These are phyloP conservation scores for Choreutis nemorana DNA, from an alignment of 2,888 invertebrate species.

Conservation along the genomic window DNA sequence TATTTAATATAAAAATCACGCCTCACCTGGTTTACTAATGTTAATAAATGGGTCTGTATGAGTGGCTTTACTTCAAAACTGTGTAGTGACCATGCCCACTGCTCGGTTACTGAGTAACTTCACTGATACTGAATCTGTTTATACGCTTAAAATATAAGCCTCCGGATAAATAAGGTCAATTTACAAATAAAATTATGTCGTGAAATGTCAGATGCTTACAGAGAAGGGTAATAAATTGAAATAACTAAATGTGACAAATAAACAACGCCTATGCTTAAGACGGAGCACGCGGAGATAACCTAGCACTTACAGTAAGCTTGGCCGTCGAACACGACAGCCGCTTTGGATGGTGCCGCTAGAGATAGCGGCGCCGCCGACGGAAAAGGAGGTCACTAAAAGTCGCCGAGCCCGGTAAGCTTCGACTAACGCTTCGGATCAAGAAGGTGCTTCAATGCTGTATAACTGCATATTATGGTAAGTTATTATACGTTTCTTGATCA, in stretches of 20 bases:
- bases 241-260: slow-evolving; percentile 51
- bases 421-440: slow-evolving; percentile 64
- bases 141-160: slow-evolving; percentile 44
- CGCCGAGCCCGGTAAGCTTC: slow-evolving; percentile 59
- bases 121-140: slow-evolving; percentile 31
- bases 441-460: slow-evolving; percentile 59
- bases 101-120: slow-evolving; percentile 30
- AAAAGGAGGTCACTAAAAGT: slow-evolving; percentile 54
- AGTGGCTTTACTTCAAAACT: slow-evolving; percentile 34
- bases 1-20: slow-evolving; percentile 38
- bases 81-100: slow-evolving; percentile 54
- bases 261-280: slow-evolving; percentile 62
- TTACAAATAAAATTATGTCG: slow-evolving; percentile 30
- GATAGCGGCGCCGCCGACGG: slow-evolving; percentile 46
- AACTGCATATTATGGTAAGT: slow-evolving; percentile 44
- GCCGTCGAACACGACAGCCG: slow-evolving; percentile 49
- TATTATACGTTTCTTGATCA: slow-evolving; percentile 26
- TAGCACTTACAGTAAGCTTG: slow-evolving; percentile 67
- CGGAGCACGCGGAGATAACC: slow-evolving; percentile 66
- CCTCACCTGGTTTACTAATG: slow-evolving; percentile 58
- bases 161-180: slow-evolving; percentile 32
- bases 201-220: slow-evolving; percentile 48
- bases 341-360: slow-evolving; percentile 55
- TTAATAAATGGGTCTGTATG: slow-evolving; percentile 30
- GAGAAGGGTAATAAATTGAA: slow-evolving; percentile 48